Conservation (phyloP, 1,140 invertebrate species). For the Metaphire vulgaris region DNA sequence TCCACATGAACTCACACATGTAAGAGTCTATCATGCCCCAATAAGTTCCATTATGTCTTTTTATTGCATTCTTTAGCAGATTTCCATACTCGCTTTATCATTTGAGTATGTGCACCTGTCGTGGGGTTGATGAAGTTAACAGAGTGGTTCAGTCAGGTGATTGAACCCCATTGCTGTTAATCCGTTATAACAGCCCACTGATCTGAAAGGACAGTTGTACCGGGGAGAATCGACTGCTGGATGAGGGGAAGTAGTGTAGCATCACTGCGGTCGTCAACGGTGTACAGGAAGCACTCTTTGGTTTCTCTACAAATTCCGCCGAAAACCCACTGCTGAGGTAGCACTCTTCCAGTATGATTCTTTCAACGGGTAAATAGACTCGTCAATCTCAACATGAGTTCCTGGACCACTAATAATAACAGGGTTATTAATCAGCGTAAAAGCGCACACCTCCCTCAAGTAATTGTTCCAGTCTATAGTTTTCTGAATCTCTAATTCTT, state of each 20-base stretch:
- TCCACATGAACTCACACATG: constrained; percentile 1
- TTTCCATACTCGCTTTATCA: neutral
- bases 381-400: neutral
- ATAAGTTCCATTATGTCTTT: neutral
- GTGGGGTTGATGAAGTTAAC: too few relatives aligned
- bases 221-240: neutral
- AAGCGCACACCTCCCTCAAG: neutral
- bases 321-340: constrained; percentile 30
- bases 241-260: neutral
- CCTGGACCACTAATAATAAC: neutral
- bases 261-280: neutral
- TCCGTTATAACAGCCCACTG: too few relatives aligned
- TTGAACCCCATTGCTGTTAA: too few relatives aligned
- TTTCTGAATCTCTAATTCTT: too few relatives aligned
- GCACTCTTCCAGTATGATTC: constrained; percentile 21
- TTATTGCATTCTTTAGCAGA: neutral
- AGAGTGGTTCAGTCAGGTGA: too few relatives aligned
- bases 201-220: neutral
- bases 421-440: neutral
- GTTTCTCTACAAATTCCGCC: constrained; percentile 29
- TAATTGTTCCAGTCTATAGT: too few relatives aligned
- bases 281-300: constrained; percentile 22
- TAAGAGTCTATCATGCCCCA: neutral
- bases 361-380: constrained; percentile 28
- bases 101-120: neutral